Evolutionary conservation across 2,888 invertebrate species (phyloP), one percentile per base, ranked within the genome.

Genomic region (Pegoplata infirma): DNA sequence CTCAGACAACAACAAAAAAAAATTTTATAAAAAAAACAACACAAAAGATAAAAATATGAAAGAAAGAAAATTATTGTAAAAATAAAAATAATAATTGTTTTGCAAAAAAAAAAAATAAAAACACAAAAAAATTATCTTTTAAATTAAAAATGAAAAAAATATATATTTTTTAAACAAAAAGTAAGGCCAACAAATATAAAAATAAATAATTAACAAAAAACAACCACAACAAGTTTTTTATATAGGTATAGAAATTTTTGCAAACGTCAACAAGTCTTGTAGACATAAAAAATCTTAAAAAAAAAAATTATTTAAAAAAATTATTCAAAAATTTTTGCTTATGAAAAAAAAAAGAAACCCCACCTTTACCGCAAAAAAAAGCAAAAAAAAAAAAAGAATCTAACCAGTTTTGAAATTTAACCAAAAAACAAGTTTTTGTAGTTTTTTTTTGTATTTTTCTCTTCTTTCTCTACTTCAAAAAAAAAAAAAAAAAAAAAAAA

Each of bases 341-440:
- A n/a, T n/a, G n/a, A n/a, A n/a, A 17, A 44, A 61, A 61, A 55
- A 47, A 72, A 49, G 14, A 75, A 71, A 75, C 79, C 79, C 79
- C 79, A 79, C 79, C 79, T 79, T 74, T 75, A 68, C 67, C 79
- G 71, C 79, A 79, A 78, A 74, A 16, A 40, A 64, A 58, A 51
- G 47, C 40, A 53, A 40, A 10, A 49, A 63, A 79, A 71, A 55
- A 67, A 67, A 75, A 63, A 76, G 68, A 63, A 71, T 75, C 75
- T 66, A 79, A 79, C 79, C 79, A 79, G 79, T 79, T n/a, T 75
- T 79, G 36, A 63, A 56, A 49, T 66, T 36, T 56, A 72, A 53
- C 46, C 51, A 61, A 75, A n/a, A 79, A 79, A 79, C 75, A 71
- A 79, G 75, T 75, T 79, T 72, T 64, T n/a, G 68, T 64, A 79